Conservation (phyloP, 2,113 vertebrate species). For the Pantherophis guttatus region DNA sequence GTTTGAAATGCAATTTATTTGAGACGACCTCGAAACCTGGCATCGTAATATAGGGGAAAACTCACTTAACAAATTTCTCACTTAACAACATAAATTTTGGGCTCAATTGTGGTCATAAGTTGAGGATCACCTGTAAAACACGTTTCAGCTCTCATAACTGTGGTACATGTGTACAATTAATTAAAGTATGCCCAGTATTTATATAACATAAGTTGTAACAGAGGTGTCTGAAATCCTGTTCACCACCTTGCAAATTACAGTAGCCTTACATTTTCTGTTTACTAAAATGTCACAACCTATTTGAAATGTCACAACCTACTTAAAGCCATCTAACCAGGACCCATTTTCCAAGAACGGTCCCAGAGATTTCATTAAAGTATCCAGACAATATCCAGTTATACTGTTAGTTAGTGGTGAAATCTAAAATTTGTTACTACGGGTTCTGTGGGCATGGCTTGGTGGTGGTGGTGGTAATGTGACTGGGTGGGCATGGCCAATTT, state of each 20-base stretch:
- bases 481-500: too few relatives aligned
- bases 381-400: neutral
- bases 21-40: too few relatives aligned
- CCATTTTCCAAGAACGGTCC: neutral
- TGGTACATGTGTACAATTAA: neutral
- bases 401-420: neutral
- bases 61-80: too few relatives aligned
- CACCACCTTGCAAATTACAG: neutral
- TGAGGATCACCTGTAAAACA: neutral
- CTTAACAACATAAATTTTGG: too few relatives aligned
- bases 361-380: neutral
- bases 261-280: neutral
- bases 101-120: too few relatives aligned
- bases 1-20: too few relatives aligned
- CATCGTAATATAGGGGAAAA: too few relatives aligned
- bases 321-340: neutral
- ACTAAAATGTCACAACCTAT: neutral
- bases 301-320: neutral
- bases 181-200: neutral
- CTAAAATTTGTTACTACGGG: too few relatives aligned
- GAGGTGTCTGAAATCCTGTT: neutral
- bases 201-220: neutral
- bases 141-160: neutral
- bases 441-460: too few relatives aligned
- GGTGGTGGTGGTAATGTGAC: too few relatives aligned